A percentile compares a stretch with the other conserved stretches of the same genome.
Evolutionary conservation across 2,888 invertebrate genomes (phyloP).

Genomic region (Oxytorus armatus): DNA sequence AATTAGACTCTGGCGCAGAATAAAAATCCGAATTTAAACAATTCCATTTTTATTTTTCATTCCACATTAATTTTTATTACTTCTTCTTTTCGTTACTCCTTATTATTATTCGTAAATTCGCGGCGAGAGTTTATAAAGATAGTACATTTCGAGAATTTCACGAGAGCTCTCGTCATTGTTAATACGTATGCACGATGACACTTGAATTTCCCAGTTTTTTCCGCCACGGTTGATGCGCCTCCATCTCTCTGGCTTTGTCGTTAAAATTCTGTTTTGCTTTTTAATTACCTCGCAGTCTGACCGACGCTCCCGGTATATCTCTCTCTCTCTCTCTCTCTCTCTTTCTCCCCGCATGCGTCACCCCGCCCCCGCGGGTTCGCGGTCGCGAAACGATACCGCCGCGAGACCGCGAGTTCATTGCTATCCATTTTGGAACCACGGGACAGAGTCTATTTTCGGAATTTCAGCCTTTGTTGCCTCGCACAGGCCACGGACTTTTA

Average conservation of each 20-base stretch:
- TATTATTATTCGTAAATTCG: neutral
- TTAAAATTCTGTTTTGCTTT: constrained; percentile 62
- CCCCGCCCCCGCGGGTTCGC: constrained; percentile 4
- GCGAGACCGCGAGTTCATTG: constrained; percentile 52
- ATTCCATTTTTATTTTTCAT: too few species aligned
- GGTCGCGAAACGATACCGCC: constrained; percentile 5
- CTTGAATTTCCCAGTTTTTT: constrained; percentile 34
- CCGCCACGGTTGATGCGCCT: constrained; percentile 56
- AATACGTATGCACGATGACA: constrained; percentile 24
- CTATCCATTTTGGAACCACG: constrained; percentile 49
- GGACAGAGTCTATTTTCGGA: constrained; percentile 48
- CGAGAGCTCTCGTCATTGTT: constrained; percentile 46
- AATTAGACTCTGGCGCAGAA: too few species aligned
- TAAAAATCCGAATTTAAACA: too few species aligned
- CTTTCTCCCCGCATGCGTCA: constrained; percentile 4
- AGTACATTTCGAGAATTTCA: constrained; percentile 38
- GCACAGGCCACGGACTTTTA: neutral
- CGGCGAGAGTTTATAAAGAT: neutral
- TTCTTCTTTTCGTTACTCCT: neutral
- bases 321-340: constrained; percentile 14
- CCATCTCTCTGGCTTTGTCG: constrained; percentile 41
- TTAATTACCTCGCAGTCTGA: constrained; percentile 48
- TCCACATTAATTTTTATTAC: neutral
- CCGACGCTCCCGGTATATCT: constrained; percentile 15
- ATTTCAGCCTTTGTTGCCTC: constrained; percentile 47